Evolutionary conservation across 35 echinoderm and acorn worm genomes (phyloP), one percentile per base, ranked within the genome.

Genomic region (Hemicentrotus pulcherrimus): DNA sequence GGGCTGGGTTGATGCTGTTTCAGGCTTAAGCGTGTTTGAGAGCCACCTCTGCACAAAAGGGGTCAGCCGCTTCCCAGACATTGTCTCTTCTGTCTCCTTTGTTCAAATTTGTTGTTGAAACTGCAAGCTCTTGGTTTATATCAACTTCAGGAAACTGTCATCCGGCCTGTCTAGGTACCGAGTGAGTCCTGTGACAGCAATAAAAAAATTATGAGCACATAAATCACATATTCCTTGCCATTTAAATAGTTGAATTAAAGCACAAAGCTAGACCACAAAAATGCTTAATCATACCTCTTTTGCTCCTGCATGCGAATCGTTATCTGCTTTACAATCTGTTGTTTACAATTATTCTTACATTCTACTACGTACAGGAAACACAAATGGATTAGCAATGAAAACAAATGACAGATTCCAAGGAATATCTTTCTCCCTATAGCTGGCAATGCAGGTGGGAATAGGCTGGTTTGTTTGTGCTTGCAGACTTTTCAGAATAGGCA

Each of bases 21-120:
- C 88, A 11, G 32, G 33, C 32, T 4, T 28, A 0, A 33, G 16
- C 4, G n/a, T 16, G 32, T 32, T 33, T 41, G 88, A 47, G 88
- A 90, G 88, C 12, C 88, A 90, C 45, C 88, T 90, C 32, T 45
- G 46, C 32, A 90, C 4, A 32, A 28, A 28, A 15, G 65, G 65
- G 65, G 65, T 18, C 0, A 90, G 88, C 46, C 88, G 88, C 88
- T 28, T 90, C 11, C 88, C 88, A 90, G 88, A 90, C 88, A 90
- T 90, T 33, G 32, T 90, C 19, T 3, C 31, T 90, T 4, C 14
- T 35, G 32, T 90, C 46, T 47, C 46, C 5, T 22, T 32, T 89
- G 7, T 47, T 32, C 0, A 1, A 22, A 90, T 22, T 32, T 31
- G 86, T n/a, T 78, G 19, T 70, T 71, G 61, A 24, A 71, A 24